Conservation (phyloP, 2,888 invertebrate genomes). For the Minunthozetes semirufus region DNA sequence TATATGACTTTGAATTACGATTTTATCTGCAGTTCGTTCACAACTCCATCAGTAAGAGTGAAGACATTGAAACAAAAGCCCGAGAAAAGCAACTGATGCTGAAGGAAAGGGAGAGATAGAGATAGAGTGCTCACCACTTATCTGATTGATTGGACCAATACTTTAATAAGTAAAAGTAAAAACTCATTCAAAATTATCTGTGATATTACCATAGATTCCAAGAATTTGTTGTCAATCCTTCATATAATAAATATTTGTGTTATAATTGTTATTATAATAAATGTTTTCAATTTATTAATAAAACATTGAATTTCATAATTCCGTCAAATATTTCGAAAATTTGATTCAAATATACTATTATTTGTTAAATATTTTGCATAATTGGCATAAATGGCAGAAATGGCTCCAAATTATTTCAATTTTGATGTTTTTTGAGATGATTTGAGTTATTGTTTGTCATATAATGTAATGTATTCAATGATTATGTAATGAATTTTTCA, state of each 20-base stretch:
- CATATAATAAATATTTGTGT: too few species aligned
- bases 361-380: too few species aligned
- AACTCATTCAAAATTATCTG: slow-evolving; percentile 6
- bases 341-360: too few species aligned
- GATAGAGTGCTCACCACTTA: not conserved
- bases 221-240: not conserved
- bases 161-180: not conserved
- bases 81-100: slow-evolving; percentile 7
- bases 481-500: too few species aligned
- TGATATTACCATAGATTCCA: slow-evolving; percentile 12
- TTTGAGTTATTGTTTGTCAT: too few species aligned
- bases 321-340: too few species aligned
- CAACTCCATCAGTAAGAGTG: not conserved
- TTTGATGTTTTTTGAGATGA: too few species aligned
- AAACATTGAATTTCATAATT: too few species aligned
- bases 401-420: too few species aligned
- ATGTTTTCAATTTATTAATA: too few species aligned
- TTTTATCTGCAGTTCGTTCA: not conserved
- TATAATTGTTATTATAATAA: not conserved
- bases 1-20: not conserved
- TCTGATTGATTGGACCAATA: slow-evolving; percentile 11
- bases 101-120: not conserved
- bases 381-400: too few species aligned
- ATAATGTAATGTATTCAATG: too few species aligned
- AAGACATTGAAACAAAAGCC: not conserved